Conservation (phyloP, 1,140 invertebrate genomes). For the Conus ventricosus region DNA sequence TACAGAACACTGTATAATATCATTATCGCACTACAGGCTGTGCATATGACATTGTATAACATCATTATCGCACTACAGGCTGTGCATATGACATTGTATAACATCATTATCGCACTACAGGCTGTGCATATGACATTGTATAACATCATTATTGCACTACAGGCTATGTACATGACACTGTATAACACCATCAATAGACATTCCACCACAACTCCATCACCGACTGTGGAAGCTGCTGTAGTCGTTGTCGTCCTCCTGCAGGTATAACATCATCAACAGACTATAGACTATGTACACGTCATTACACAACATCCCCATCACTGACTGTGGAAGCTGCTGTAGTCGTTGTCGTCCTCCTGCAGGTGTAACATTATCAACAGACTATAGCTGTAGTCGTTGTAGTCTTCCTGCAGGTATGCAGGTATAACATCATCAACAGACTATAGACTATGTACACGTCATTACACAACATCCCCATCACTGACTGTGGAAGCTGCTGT, state of each 20-base stretch:
- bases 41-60: no score
- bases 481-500: conserved; percentile 43
- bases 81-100: no score
- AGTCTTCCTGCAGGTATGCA: conserved; percentile 27
- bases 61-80: no score
- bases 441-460: not conserved
- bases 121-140: no score
- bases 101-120: no score
- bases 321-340: conserved; percentile 42
- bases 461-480: conserved; percentile 77
- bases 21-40: no score
- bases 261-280: no score
- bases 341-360: conserved; percentile 31
- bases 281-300: not conserved
- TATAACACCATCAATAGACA: not conserved
- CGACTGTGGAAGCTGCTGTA: conserved; percentile 42
- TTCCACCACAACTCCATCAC: conserved; percentile 77
- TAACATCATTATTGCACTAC: no score
- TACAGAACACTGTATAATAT: no score
- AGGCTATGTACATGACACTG: no score
- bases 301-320: conserved; percentile 77
- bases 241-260: conserved; percentile 27
- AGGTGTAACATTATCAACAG: not conserved
- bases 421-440: no score
- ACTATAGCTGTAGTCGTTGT: conserved; percentile 33